Conservation (phyloP, 2,797 vertebrate genomes). For the Etheostoma nigrum region DNA sequence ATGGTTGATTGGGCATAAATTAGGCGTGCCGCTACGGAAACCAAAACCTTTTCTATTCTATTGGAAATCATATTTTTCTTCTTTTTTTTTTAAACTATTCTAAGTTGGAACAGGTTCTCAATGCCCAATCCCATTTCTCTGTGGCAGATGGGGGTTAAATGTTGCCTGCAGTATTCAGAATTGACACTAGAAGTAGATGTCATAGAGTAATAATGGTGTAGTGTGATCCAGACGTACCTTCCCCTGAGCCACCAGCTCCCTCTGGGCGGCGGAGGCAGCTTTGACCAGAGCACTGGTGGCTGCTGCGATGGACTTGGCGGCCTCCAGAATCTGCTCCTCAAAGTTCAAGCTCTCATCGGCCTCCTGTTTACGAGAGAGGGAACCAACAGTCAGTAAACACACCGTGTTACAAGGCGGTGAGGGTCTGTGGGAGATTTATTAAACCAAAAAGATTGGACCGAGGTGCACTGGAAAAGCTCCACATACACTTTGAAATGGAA, state of each 20-base stretch:
- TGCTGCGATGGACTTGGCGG: slow-evolving; percentile 96
- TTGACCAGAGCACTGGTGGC: slow-evolving; percentile 96
- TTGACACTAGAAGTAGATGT: not conserved
- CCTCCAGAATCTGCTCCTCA: slow-evolving; percentile 96
- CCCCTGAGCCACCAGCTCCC: slow-evolving; percentile 95
- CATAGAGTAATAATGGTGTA: not conserved
- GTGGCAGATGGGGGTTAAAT: not conserved
- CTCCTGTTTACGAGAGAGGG: slow-evolving; percentile 82
- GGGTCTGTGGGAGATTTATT: not conserved
- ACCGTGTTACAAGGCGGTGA: not conserved
- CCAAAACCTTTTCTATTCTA: too few species aligned
- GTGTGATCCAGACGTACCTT: slow-evolving; percentile 84
- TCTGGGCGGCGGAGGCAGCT: slow-evolving; percentile 94
- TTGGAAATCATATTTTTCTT: too few species aligned
- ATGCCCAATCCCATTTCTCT: too few species aligned
- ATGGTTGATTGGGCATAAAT: not conserved
- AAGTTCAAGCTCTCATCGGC: slow-evolving; percentile 97
- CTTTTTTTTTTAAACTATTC: too few species aligned
- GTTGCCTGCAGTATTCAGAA: not conserved
- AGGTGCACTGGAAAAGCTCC: not conserved
- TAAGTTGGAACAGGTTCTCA: too few species aligned
- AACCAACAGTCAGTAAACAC: slow-evolving; percentile 37
- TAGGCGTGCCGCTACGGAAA: too few species aligned
- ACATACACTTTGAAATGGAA: slow-evolving; percentile 9
- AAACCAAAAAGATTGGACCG: too few species aligned